Base-by-base conservation (phyloP, 2,113 vertebrate species). In the Brachypodius melanocephalos region DNA sequence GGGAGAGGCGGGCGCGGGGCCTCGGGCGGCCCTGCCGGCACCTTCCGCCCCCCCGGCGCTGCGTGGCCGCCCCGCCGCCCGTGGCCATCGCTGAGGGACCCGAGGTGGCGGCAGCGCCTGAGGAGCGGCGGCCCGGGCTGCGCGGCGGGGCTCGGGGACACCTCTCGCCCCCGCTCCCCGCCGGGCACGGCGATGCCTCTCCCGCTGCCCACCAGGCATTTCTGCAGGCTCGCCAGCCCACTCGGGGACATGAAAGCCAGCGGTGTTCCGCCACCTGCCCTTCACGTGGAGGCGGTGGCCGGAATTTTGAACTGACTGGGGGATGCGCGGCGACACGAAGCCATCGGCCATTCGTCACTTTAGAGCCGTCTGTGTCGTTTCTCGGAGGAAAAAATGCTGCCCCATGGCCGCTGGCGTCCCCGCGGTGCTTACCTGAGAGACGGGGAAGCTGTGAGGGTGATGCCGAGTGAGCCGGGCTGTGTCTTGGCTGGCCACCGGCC, bases 291-390 rank as follows among this genome's bases (percentile, higher is more conserved):
- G 25, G 21, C 22, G n/a, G 32, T 0, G 5, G 52, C 8, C 3
- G 11, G 9, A 25, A 1, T 17, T 36, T 66, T 19, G 88, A 67
- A 12, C 63, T 1, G 3, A 7, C 14, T 29, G 17, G 2, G 40
- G 54, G 18, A 8, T 0, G 2, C 0, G 20, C 10, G n/a, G 51
- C 0, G 0, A 14, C 40, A 22, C 11, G 19, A 65, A 52, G 25
- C 15, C 7, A 0, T 9, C 0, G 3, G 20, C 16, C 0, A 0
- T 71, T 71, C 25, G 26, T 21, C 28, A 0, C 0, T 1, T 49
- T 28, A 32, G 54, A 45, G 43, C 31, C 8, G 28, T 32, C 13
- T 3, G 7, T 34, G 40, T 43, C 4, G 5, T 34, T 43, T 9
- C 3, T 52, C 2, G 5, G 57, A 46, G 46, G 36, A 22, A 38